Base-by-base conservation (phyloP, 1,140 invertebrate genomes). In the Rhagoletis zephyria region DNA sequence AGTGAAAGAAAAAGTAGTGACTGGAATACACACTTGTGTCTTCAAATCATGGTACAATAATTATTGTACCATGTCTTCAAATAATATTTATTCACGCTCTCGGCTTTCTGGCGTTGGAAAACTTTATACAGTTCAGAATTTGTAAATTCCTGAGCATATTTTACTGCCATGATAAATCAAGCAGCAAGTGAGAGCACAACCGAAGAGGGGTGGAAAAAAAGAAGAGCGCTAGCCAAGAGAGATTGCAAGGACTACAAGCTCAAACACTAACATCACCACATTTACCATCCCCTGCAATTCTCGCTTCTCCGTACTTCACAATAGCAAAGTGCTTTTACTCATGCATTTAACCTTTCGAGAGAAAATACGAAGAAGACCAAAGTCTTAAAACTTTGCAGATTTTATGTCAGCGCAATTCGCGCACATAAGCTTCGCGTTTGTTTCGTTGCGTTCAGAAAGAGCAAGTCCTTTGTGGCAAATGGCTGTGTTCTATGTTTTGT, bases 391-490 rank as follows among this genome's bases (percentile, higher is more conserved):
- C 85, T 88, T 87, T 51, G 85, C 56, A 87, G 51, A 85, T 87
- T 88, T 81, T 9, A 87, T 77, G 87, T 89, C 45, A 86, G 60
- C 87, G 70, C 85, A 85, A 45, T 59, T 48, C 65, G 19, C 77
- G 87, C 88, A 81, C 87, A 90, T 88, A n/a, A 81, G 74, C 6
- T 89, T 90, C 85, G 86, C 81, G 30, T 30, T 30, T 30, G 30
- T 88, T 88, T 70, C 16, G 85, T 89, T 86, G 2, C 16, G 63
- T 85, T 87, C 90, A 92, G 91, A 92, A 90, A 90, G 91, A 92
- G 91, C 91, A 92, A 90, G 91, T 92, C 91, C 91, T 92, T 92
- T 90, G 91, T 91, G 90, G 90, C 91, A 92, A 89, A 88, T 90
- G 89, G 91, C 90, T 90, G 91, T 89, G 89, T 90, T 91, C 91